Percentiles rank a stretch among this genome's conserved stretches.
phyloP scores from a whole-genome alignment of 2,888 invertebrate genomes.

The Glomeris marginata region DNA sequence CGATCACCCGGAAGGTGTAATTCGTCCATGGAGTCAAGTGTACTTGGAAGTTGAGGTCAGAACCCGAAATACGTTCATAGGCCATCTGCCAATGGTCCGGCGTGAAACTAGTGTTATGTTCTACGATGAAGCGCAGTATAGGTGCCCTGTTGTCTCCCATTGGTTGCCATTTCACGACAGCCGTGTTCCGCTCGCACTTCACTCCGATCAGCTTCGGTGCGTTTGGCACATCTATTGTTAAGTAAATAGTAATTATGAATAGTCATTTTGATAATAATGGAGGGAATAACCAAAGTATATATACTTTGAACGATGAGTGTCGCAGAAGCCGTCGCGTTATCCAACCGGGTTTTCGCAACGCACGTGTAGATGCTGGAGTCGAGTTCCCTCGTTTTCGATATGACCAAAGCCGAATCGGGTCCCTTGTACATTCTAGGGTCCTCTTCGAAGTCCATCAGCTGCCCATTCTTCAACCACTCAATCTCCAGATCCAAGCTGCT shows the following conservation, averaged over 20 bases:
- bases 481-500: conserved; percentile 60
- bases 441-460: conserved; percentile 69
- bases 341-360: conserved; percentile 74
- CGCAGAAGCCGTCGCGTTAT: conserved; percentile 69
- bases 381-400: conserved; percentile 81
- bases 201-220: conserved; percentile 53
- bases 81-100: conserved; percentile 80
- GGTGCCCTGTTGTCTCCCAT: conserved; percentile 92
- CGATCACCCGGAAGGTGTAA: conserved; percentile 86
- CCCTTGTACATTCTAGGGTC: conserved; percentile 60
- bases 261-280: too few species aligned
- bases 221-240: conserved; percentile 88
- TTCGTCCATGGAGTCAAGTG: conserved; percentile 78
- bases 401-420: conserved; percentile 83
- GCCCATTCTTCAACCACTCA: conserved; percentile 74
- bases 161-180: conserved; percentile 70
- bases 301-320: conserved; percentile 79
- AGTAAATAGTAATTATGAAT: conserved; percentile 16
- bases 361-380: conserved; percentile 95
- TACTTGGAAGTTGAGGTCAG: conserved; percentile 35
- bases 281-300: too few species aligned
- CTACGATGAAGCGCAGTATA: conserved; percentile 73
- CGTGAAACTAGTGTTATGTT: conserved; percentile 85
- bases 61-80: conserved; percentile 58
- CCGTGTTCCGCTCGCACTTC: conserved; percentile 52